Base-by-base conservation (phyloP, 1,140 invertebrate genomes). In the Bombus confusus region DNA sequence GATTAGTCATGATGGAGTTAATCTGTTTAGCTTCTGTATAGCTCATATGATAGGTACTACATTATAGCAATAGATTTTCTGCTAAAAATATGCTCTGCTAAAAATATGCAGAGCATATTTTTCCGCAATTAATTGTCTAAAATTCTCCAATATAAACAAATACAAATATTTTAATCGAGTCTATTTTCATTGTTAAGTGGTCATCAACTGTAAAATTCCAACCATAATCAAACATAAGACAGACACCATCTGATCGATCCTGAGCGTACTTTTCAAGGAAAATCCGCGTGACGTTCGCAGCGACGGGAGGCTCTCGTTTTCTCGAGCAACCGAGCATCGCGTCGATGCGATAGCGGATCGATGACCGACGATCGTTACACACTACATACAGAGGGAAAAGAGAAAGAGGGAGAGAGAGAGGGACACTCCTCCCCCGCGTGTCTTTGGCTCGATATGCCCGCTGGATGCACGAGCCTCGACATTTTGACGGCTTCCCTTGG, bases 401-500 rank as follows among this genome's bases (percentile, higher is more conserved):
- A 64, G n/a, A 57, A 8, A 73, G 9, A 68, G 52, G 31, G 47
- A 47, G 47, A n/a, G 31, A 82, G 69, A 47, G 31, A 71, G 43
- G 37, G 37, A 31, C 13, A 71, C 86, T 87, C 73, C 89, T 88
- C 86, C 85, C 43, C 79, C 69, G 80, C 68, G 79, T 90, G 78
- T 82, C 88, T 85, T 90, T 88, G 87, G 87, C 88, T 89, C 89
- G 83, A 85, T 81, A 88, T 88, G 84, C 86, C 78, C 68, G 85
- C 80, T 90, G 77, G 76, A 87, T 77, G 88, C 87, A 88, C 47
- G 80, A 78, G 82, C 87, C 83, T 91, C 90, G 90, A 91, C 89
- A 91, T 91, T 91, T 87, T 91, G 86, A 90, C 86, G 87, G 88
- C 87, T 91, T 91, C 90, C 88, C 90, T 89, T 76, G 86, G 66